A percentile compares a stretch with the other conserved stretches of the same genome.
Evolutionary conservation across 2,888 invertebrate genomes (phyloP).

Genomic region (Seladonia tumulorum): DNA sequence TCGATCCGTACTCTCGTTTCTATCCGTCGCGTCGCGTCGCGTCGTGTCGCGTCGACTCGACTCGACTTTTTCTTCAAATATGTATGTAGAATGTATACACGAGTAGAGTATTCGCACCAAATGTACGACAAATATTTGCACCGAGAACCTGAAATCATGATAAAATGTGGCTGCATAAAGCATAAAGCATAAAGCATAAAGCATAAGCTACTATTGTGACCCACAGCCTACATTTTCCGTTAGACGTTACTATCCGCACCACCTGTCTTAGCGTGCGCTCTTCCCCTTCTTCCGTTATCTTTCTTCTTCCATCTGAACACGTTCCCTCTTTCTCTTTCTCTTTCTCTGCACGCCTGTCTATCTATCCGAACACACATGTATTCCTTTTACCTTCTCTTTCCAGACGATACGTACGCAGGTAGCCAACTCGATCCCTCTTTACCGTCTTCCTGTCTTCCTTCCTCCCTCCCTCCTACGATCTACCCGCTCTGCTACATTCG

Average conservation of each 20-base stretch:
- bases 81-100: too few species aligned
- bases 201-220: conserved; percentile 60
- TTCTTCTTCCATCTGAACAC: conserved; percentile 47
- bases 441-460: conserved; percentile 1
- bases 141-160: background rate
- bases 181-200: conserved; percentile 32
- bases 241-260: conserved; percentile 70
- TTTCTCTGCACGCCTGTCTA: conserved; percentile 1
- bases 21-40: conserved; percentile 6
- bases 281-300: conserved; percentile 69
- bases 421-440: conserved; percentile 15
- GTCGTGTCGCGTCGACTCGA: too few species aligned
- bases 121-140: too few species aligned
- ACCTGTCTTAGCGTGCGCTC: conserved; percentile 68
- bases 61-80: conserved; percentile 37
- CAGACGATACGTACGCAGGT: background rate
- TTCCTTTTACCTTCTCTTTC: conserved; percentile 15
- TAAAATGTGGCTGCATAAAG: conserved; percentile 41
- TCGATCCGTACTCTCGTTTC: conserved; percentile 60
- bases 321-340: conserved; percentile 37
- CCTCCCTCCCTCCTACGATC: conserved; percentile 29
- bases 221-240: conserved; percentile 68
- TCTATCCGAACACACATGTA: background rate
- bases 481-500: conserved; percentile 51
- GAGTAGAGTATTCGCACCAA: too few species aligned